These are phyloP conservation scores for Stichodactyla mertensii DNA, from an alignment of 64 coral and sea anemone species.

Conservation along the genomic window DNA sequence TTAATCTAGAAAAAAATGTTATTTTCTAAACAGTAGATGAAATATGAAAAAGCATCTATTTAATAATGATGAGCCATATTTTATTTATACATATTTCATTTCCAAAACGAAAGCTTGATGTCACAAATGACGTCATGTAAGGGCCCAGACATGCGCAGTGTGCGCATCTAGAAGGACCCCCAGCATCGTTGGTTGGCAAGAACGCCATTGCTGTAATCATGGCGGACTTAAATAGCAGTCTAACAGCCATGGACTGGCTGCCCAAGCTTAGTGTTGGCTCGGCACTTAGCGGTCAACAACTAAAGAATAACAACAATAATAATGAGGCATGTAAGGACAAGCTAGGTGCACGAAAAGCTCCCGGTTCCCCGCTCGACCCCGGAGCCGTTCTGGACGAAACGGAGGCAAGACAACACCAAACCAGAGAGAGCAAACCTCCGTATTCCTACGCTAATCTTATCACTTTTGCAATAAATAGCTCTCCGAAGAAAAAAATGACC, in stretches of 20 bases:
- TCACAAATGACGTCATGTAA: slow-evolving; percentile 31
- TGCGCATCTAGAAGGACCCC: slow-evolving; percentile 38
- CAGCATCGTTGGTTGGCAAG: slow-evolving; percentile 96
- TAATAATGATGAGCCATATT: no score
- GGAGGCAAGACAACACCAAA: slow-evolving; percentile 96
- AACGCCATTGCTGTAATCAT: slow-evolving; percentile 98
- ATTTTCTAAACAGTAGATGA: no score
- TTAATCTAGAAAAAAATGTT: no score
- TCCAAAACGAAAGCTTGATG: background rate
- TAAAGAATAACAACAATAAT: slow-evolving; percentile 67
- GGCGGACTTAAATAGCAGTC: slow-evolving; percentile 98
- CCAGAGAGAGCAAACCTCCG: slow-evolving; percentile 94
- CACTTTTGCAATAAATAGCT: slow-evolving; percentile 98
- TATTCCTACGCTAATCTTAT: slow-evolving; percentile 99
- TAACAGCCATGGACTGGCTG: slow-evolving; percentile 99
- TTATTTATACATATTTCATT: no score
- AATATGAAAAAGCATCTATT: no score
- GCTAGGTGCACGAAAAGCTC: slow-evolving; percentile 72
- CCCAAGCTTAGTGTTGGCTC: slow-evolving; percentile 93
- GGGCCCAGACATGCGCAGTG: slow-evolving; percentile 23
- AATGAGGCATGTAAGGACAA: slow-evolving; percentile 71
- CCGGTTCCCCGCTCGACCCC: slow-evolving; percentile 88
- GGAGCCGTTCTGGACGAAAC: slow-evolving; percentile 87
- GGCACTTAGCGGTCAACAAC: slow-evolving; percentile 55
- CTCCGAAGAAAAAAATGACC: slow-evolving; percentile 95